phyloP scores from a whole-genome alignment of 1,140 invertebrate species.

The Eriocheir sinensis region DNA sequence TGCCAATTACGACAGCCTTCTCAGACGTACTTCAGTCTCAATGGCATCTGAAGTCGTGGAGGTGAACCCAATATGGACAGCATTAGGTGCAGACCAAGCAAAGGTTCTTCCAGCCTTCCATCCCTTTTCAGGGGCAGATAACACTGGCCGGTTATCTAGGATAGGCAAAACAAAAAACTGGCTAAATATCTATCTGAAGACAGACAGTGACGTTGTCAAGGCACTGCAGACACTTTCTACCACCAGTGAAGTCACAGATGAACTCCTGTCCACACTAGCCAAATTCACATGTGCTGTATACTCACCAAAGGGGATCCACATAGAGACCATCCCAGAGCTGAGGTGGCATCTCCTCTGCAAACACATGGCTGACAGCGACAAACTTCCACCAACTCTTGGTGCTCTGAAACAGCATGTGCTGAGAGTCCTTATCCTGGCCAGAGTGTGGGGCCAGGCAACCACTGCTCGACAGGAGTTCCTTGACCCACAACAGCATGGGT shows the following conservation, averaged over 20 bases:
- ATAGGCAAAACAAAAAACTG: conserved; percentile 44
- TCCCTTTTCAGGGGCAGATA: conserved; percentile 47
- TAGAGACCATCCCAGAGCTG: conserved; percentile 38
- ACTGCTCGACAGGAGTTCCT: background rate
- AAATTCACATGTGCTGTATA: background rate
- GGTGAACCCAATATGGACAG: conserved; percentile 42
- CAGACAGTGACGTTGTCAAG: background rate
- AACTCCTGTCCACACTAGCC: background rate
- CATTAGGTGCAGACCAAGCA: conserved; percentile 32
- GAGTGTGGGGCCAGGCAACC: conserved; percentile 1
- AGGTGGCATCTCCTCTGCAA: conserved; percentile 47
- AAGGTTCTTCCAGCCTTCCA: conserved; percentile 54
- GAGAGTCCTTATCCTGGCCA: background rate
- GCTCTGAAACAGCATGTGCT: conserved; percentile 16
- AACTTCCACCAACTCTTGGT: conserved; percentile 38
- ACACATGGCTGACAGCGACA: conserved; percentile 39
- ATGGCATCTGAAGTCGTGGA: conserved; percentile 35
- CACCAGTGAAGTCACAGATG: background rate
- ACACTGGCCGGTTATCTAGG: conserved; percentile 40
- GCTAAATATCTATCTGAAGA: background rate
- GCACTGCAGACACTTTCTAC: background rate
- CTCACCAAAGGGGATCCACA: conserved; percentile 30
- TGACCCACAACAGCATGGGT: background rate
- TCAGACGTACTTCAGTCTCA: conserved; percentile 17
- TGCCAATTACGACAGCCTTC: conserved; percentile 45